A percentile compares a stretch with the other conserved stretches of the same genome.
phyloP scores from a whole-genome alignment of 2,797 vertebrate genomes.

The Cephalopachus bancanus region DNA sequence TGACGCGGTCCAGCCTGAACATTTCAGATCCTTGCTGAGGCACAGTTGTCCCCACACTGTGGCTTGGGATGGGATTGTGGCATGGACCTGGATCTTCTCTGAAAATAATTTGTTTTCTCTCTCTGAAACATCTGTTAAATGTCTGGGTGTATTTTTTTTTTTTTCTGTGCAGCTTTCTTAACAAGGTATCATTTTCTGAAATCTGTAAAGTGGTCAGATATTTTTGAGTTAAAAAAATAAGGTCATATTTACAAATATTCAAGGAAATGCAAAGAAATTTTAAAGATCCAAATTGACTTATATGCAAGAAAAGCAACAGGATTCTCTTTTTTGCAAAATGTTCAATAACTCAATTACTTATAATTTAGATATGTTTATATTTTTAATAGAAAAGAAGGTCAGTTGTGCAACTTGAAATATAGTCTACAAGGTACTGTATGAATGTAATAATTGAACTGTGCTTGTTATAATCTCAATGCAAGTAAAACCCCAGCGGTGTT shows the following conservation, averaged over 20 bases:
- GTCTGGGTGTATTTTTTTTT: not conserved
- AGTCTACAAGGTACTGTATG: slow-evolving; percentile 36
- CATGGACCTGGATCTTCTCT: not conserved
- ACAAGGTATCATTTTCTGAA: slow-evolving; percentile 42
- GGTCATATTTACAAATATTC: slow-evolving; percentile 69
- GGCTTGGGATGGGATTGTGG: slow-evolving; percentile 22
- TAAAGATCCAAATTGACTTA: slow-evolving; percentile 62
- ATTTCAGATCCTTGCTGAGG: not conserved
- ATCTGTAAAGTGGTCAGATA: slow-evolving; percentile 11
- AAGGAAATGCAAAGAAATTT: slow-evolving; percentile 81
- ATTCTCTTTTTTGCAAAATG: slow-evolving; percentile 76
- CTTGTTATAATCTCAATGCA: slow-evolving; percentile 55
- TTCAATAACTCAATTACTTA: slow-evolving; percentile 50
- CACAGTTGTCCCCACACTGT: not conserved
- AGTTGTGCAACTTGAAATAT: slow-evolving; percentile 73
- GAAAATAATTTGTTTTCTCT: slow-evolving; percentile 21
- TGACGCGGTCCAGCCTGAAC: not conserved
- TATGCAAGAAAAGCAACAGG: slow-evolving; percentile 77
- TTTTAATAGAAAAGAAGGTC: slow-evolving; percentile 73
- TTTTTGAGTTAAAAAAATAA: slow-evolving; percentile 28
- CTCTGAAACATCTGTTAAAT: slow-evolving; percentile 45
- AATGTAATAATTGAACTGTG: slow-evolving; percentile 59
- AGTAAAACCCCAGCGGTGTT: slow-evolving; percentile 69
- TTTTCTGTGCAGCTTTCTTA: slow-evolving; percentile 45
- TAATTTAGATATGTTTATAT: not conserved